Evolutionary conservation across 2,888 invertebrate species (phyloP), one percentile per base, ranked within the genome.

Genomic region (Andrena minutula): DNA sequence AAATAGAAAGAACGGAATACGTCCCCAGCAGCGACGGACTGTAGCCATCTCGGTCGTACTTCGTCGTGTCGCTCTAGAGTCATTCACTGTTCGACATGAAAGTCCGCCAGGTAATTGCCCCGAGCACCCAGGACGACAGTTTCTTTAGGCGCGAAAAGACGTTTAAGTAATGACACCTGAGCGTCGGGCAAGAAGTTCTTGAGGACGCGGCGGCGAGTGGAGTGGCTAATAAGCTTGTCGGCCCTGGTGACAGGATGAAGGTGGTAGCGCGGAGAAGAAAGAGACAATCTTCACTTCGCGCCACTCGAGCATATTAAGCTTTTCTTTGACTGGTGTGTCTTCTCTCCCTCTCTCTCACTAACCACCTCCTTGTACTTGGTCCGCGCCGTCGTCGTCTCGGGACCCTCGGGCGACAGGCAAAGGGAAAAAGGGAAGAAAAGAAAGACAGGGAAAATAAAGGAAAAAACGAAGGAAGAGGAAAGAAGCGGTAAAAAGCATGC

Each of bases 241-340:
- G 65, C 65, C 63, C 35, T 56, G 65, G 53, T 51, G 69, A 69
- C 35, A 74, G 41, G 75, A 75, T 35, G 84, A 70, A 76, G 76
- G 74, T 66, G 75, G 35, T 51, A 65, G 66, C 61, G 51, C 69
- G 61, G 53, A 71, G 73, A 86, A 82, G 70, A 86, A 83, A 86
- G 86, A 79, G 84, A 88, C 86, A 81, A 88, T 88, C 65, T 74
- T 81, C 77, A 82, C 75, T 73, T 84, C 82, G 76, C 66, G 49
- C 70, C 79, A 88, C 88, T 88, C 85, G 79, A 85, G 81, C 72
- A 75, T 83, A 83, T 88, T 86, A 84, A 79, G 83, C 66, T 82
- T 85, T 88, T 83, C 79, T 86, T 88, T 79, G 61, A 72, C 79
- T 41, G 26, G 66, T 28, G 60, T 47, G 51, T 68, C 49, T 60